Evolutionary conservation across 2,797 vertebrate species (phyloP).

Genomic region (Micrastur ruficollis): DNA sequence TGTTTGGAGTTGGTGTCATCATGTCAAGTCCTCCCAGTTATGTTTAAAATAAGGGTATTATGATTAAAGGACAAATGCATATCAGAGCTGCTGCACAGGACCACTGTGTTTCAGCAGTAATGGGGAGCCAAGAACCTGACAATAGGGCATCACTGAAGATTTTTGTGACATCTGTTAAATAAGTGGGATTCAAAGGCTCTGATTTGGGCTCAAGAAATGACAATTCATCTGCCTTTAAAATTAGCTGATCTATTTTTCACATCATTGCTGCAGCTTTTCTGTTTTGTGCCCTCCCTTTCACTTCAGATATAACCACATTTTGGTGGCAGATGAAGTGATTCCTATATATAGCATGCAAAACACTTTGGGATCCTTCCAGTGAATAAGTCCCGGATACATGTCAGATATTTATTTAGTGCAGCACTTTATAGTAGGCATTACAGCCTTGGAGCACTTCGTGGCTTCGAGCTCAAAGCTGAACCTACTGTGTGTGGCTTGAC

Average conservation of each 20-base stretch:
- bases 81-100: neutral
- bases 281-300: neutral
- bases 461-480: neutral
- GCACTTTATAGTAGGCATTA: neutral
- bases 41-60: neutral
- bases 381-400: neutral
- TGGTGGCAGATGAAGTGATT: conserved; percentile 43
- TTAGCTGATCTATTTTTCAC: conserved; percentile 32
- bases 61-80: neutral
- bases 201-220: neutral
- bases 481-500: neutral
- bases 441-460: neutral
- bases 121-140: neutral
- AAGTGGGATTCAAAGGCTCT: neutral
- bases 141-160: neutral
- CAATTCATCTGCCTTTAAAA: conserved; percentile 23
- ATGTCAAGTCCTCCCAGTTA: neutral
- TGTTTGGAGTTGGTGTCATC: neutral
- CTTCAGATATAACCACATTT: conserved; percentile 18
- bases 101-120: neutral
- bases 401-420: conserved; percentile 13
- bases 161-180: neutral
- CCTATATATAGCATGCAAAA: conserved; percentile 45
- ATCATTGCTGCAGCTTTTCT: neutral
- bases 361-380: conserved; percentile 32